A percentile compares a stretch with the other conserved stretches of the same genome.
These are phyloP conservation scores for Brachyalestes nurse DNA, from an alignment of 2,797 vertebrate genomes.

Conservation along the genomic window DNA sequence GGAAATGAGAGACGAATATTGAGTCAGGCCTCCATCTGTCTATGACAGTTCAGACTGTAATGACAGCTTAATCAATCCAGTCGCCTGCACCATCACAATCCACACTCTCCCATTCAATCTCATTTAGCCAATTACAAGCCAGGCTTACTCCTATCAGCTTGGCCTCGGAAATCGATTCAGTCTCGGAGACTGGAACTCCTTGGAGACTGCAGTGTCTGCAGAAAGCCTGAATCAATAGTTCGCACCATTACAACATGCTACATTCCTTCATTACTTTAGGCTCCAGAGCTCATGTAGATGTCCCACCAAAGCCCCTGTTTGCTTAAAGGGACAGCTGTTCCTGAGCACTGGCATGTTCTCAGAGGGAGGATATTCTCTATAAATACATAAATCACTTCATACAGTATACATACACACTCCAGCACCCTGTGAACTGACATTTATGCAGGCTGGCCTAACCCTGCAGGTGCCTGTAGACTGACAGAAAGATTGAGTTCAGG, in stretches of 20 bases:
- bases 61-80: slow-evolving; percentile 48
- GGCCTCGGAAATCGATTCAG: slow-evolving; percentile 49
- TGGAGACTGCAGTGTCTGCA: slow-evolving; percentile 28
- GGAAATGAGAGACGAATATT: slow-evolving; percentile 33
- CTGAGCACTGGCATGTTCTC: neutral
- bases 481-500: neutral
- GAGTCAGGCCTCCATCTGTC: slow-evolving; percentile 16
- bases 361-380: neutral
- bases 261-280: slow-evolving; percentile 1
- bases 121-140: slow-evolving; percentile 49
- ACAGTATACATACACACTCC: neutral
- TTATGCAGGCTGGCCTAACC: neutral
- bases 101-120: slow-evolving; percentile 42
- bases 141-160: slow-evolving; percentile 22
- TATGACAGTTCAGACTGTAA: slow-evolving; percentile 23
- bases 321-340: slow-evolving; percentile 3
- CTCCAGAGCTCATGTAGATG: neutral
- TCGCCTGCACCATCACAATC: slow-evolving; percentile 37
- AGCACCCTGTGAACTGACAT: neutral
- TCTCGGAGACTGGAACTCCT: slow-evolving; percentile 18
- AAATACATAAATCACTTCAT: slow-evolving; percentile 14
- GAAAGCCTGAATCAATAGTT: slow-evolving; percentile 52
- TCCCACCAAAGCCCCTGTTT: slow-evolving; percentile 33
- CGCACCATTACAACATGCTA: slow-evolving; percentile 39
- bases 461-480: neutral